Conservation (phyloP, 2,888 invertebrate species). For the Epinotia bilunana region DNA sequence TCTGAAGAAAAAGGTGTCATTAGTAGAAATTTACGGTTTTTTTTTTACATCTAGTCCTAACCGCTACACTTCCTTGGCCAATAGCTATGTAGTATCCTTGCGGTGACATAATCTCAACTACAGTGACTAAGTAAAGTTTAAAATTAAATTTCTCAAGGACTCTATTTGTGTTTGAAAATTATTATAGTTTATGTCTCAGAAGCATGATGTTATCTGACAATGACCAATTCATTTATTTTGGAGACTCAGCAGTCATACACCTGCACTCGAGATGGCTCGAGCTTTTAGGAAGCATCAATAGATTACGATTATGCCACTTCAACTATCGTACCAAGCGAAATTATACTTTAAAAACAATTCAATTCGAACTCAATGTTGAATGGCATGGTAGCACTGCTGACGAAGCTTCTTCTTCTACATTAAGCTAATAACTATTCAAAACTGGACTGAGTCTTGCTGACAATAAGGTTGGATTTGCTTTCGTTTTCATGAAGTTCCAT, state of each 20-base stretch:
- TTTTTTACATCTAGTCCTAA: no score
- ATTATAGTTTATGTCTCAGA: conserved; percentile 46
- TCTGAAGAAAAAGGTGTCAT: no score
- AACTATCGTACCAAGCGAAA: conserved; percentile 52
- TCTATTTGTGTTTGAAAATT: conserved; percentile 32
- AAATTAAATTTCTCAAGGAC: not conserved
- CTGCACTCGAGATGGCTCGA: conserved; percentile 78
- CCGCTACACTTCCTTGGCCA: no score
- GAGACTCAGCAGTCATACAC: conserved; percentile 81
- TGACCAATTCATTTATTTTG: conserved; percentile 81
- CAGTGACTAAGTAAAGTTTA: conserved; percentile 17
- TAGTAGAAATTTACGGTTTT: no score
- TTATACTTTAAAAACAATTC: conserved; percentile 47
- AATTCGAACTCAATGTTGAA: conserved; percentile 48
- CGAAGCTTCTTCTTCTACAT: conserved; percentile 66
- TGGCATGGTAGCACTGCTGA: conserved; percentile 59
- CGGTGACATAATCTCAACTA: not conserved
- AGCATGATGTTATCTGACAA: conserved; percentile 73
- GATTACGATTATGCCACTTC: conserved; percentile 74
- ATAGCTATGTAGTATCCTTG: no score
- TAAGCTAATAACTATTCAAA: conserved; percentile 53
- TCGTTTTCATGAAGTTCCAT: conserved; percentile 48
- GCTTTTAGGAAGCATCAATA: conserved; percentile 78
- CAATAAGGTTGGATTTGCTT: conserved; percentile 53
- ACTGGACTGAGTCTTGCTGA: conserved; percentile 52